These are phyloP conservation scores for Drosophila aff. DNA, from an alignment of 1,140 invertebrate species.

Conservation along the genomic window DNA sequence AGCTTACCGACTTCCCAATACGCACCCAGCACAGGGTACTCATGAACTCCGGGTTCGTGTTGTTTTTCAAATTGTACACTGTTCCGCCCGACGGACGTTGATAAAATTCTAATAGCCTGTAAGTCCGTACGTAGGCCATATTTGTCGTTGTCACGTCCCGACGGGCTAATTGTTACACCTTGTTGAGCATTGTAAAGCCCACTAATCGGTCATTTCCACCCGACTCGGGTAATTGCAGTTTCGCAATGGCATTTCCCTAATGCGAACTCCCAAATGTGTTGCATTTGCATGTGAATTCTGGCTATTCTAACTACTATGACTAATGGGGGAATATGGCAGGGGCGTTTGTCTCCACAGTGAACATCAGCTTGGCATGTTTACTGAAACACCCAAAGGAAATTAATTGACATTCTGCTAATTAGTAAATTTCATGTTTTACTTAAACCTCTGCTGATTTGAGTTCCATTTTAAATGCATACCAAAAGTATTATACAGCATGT, in stretches of 20 bases:
- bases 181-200: constrained; percentile 40
- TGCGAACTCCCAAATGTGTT: constrained; percentile 23
- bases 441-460: not conserved
- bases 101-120: constrained; percentile 69
- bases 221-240: constrained; percentile 30
- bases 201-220: constrained; percentile 45
- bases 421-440: too few relatives aligned
- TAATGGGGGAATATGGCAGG: constrained; percentile 18
- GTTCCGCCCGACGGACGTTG: constrained; percentile 43
- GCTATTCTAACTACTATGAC: not conserved
- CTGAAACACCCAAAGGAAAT: not conserved
- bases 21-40: constrained; percentile 65
- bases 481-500: too few relatives aligned
- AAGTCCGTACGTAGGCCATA: constrained; percentile 16
- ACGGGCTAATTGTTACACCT: constrained; percentile 56
- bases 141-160: constrained; percentile 66
- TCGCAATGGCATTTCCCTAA: constrained; percentile 23
- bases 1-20: constrained; percentile 63
- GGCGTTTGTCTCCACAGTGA: constrained; percentile 2
- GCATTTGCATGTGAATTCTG: constrained; percentile 46
- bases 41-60: constrained; percentile 60
- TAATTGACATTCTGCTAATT: too few relatives aligned
- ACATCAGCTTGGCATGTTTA: not conserved
- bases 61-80: constrained; percentile 55
- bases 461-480: not conserved